Evolutionary conservation across 1,140 invertebrate species (phyloP).

Genomic region (Brachionus plicatilis): DNA sequence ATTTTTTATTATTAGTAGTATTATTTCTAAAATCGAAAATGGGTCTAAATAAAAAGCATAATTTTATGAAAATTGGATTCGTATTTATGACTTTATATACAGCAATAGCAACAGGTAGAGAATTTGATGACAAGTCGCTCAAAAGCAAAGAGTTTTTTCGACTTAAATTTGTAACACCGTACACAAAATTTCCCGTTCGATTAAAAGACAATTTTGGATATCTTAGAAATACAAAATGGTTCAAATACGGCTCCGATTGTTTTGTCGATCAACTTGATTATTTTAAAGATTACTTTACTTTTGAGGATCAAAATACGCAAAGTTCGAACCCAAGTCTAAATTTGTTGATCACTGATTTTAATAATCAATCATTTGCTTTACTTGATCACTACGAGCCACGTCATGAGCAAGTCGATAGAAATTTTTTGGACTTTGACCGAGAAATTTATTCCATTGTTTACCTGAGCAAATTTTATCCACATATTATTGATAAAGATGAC

Average conservation of each 20-base stretch:
- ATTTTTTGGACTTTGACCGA: not conserved
- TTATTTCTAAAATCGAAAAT: not conserved
- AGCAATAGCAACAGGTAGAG: not conserved
- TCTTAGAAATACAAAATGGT: not conserved
- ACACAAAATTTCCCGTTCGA: not conserved
- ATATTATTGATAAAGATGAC: not conserved
- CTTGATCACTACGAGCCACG: conserved; percentile 10
- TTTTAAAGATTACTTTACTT: not conserved
- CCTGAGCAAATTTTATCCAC: not conserved
- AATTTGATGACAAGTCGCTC: not conserved
- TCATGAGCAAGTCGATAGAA: not conserved
- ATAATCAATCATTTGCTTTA: not conserved
- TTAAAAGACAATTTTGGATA: conserved; percentile 10
- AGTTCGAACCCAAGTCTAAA: not conserved
- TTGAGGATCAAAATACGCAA: not conserved
- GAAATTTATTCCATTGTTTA: conserved; percentile 28
- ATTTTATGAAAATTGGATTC: not conserved
- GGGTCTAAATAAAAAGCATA: not conserved
- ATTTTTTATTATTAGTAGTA: not conserved
- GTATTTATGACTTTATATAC: not conserved
- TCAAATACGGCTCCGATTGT: not conserved
- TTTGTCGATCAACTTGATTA: not conserved
- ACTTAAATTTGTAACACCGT: not conserved
- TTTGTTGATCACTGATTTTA: not conserved
- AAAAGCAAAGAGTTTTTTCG: not conserved